Evolutionary conservation across 2,113 vertebrate species (phyloP), one percentile per base, ranked within the genome.

Genomic region (Argyrosomus japonicus): DNA sequence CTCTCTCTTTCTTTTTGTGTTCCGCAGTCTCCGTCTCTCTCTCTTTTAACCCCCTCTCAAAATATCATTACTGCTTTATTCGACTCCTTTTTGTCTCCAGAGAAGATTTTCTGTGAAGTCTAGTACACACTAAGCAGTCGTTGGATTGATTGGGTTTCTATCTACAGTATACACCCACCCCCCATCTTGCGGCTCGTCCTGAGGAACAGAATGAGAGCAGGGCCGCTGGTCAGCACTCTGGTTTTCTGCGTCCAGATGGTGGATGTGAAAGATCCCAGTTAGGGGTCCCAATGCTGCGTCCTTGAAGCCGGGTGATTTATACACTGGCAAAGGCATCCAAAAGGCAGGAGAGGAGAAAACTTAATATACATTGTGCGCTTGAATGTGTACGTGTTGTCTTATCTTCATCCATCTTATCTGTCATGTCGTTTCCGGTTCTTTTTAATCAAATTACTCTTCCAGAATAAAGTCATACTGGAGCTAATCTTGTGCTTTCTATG

Each of bases 281-380:
- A 93, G 93, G 92, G 93, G 93, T 94, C 92, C 87, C 86, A 81
- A 71, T 61, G 88, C 89, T 89, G 77, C 48, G 92, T 91, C 93
- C 93, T 94, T 94, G 93, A 93, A 91, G 62, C 81, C 6, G 57
- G 75, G 83, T 94, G 92, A 94, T 94, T 94, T 93, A 93, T 94
- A 91, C 78, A 19, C 85, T 51, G 69, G 92, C 89, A 94, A 92
- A 93, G 92, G 86, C 92, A 82, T 89, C 73, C 72, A 64, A 89
- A 93, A 93, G 90, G 69, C 91, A 89, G 78, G 29, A 68, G 77
- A 76, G 80, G 67, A 68, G 56, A 68, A 77, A 88, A 90, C 70
- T 72, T 69, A 11, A 40, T 68, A 67, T 86, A 80, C 73, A 68
- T 84, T 86, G 63, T 85, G 58, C 25, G 6, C 58, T 68, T 0